phyloP scores from a whole-genome alignment of 2,113 vertebrate genomes.

The Centropristis striata region DNA sequence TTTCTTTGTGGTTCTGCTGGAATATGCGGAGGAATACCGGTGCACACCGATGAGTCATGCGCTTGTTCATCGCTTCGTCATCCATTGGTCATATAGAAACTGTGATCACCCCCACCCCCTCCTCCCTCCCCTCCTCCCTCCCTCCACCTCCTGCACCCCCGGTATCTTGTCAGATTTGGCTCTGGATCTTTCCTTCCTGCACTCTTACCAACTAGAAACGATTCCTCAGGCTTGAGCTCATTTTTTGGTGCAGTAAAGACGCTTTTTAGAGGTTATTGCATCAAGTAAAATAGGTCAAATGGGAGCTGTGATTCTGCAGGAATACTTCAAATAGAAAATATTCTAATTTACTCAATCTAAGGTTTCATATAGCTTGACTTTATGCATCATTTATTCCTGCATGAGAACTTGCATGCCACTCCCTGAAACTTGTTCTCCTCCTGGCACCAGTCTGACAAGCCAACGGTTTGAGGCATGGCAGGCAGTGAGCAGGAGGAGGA shows the following conservation, averaged over 20 bases:
- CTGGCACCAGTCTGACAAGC: conserved; percentile 64
- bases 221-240: background rate
- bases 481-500: background rate
- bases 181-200: background rate
- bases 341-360: background rate
- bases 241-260: conserved; percentile 12
- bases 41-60: conserved; percentile 74
- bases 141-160: background rate
- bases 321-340: background rate
- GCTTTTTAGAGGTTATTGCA: background rate
- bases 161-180: conserved; percentile 7
- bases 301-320: background rate
- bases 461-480: conserved; percentile 2
- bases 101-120: background rate
- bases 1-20: conserved; percentile 37
- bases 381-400: too few relatives aligned
- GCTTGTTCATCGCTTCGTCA: conserved; percentile 67
- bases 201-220: background rate
- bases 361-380: background rate
- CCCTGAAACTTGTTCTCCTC: conserved; percentile 69
- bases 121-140: too few relatives aligned
- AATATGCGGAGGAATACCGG: conserved; percentile 68
- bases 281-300: background rate
- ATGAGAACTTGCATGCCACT: conserved; percentile 53
- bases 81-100: conserved; percentile 58